Evolutionary conservation across 2,797 vertebrate species (phyloP), one percentile per base, ranked within the genome.

Genomic region (Chrysolophus pictus): DNA sequence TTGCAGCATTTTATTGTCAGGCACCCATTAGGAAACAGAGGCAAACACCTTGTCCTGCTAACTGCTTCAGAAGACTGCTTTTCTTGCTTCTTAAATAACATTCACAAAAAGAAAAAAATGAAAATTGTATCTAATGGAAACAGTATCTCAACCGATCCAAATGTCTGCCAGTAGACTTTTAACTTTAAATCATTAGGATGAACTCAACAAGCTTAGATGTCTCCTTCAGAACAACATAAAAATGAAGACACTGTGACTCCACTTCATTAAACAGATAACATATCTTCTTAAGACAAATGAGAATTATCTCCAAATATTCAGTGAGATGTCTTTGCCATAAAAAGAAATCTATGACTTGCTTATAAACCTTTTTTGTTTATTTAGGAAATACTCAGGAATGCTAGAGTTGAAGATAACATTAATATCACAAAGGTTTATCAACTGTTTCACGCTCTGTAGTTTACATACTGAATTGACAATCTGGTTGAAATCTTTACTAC

Each of bases 401-500:
- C 70, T 91, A 49, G 81, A 91, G 63, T 58, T 78, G 62, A 78
- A 49, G 78, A 79, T 28, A 88, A 3, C 21, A 24, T 41, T 71
- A 78, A 49, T 62, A 55, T 83, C 65, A 79, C 42, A 88, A 64
- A 73, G 14, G 28, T 70, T 47, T 73, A 94, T 58, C 10, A 51
- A 82, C 28, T 51, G 47, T 29, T 79, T 76, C 63, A 31, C 64
- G 14, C 41, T 90, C 58, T 78, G 80, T 79, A 84, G 81, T 77
- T 46, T 84, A 78, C 79, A 70, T 3, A 41, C 4, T 79, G 85
- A 71, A 84, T 3, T 62, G 35, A 82, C 56, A 91, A 84, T 19
- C 71, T 4, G 83, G 78, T 58, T 73, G 86, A 86, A 84, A 95
- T 91, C 37, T 90, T 23, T 94, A 94, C 60, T 72, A 86, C 72